phyloP scores from a whole-genome alignment of 2,113 vertebrate species.

The Odocoileus virginianus region DNA sequence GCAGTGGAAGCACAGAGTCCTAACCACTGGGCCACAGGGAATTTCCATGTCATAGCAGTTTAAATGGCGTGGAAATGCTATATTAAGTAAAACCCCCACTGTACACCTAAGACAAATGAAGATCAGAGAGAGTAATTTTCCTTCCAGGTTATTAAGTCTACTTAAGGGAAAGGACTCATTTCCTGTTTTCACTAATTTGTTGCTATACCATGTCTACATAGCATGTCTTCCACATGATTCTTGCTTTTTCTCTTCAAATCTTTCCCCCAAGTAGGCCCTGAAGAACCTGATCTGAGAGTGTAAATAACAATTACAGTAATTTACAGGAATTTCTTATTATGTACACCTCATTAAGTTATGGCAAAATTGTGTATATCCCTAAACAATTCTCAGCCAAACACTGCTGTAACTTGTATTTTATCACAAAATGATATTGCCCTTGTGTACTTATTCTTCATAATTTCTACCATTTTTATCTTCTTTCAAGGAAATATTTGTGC shows the following conservation, averaged over 20 bases:
- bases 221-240: neutral
- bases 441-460: neutral
- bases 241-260: neutral
- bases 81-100: neutral
- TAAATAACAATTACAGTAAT: neutral
- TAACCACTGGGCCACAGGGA: neutral
- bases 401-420: neutral
- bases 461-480: neutral
- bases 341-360: neutral
- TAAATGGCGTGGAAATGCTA: neutral
- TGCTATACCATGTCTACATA: neutral
- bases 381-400: neutral
- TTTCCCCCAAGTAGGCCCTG: neutral
- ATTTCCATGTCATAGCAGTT: neutral
- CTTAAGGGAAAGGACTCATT: neutral
- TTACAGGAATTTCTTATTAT: neutral
- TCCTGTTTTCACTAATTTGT: neutral
- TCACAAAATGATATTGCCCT: neutral
- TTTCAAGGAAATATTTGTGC: neutral
- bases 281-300: neutral
- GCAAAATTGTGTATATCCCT: neutral
- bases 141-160: neutral
- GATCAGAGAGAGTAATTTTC: neutral
- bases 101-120: neutral
- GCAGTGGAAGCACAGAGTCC: neutral